Evolutionary conservation across 2,113 vertebrate species (phyloP).

Genomic region (Herpailurus yagouaroundi): DNA sequence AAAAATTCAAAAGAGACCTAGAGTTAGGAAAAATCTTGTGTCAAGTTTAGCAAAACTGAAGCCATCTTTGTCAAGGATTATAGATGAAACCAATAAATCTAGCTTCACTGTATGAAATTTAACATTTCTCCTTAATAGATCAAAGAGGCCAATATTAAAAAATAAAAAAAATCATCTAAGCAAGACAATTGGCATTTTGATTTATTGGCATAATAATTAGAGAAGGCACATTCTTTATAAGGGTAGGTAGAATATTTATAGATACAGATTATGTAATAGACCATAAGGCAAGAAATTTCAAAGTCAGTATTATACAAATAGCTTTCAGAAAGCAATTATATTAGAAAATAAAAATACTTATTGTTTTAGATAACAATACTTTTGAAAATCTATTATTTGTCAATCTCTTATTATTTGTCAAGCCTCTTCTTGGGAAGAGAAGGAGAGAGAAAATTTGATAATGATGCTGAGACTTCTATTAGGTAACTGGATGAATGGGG

Average conservation of each 20-base stretch:
- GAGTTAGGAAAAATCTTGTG: neutral
- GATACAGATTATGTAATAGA: neutral
- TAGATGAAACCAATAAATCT: neutral
- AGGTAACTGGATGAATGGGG: neutral
- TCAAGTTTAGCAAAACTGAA: neutral
- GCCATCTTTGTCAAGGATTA: neutral
- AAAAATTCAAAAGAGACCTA: neutral
- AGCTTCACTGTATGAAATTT: neutral
- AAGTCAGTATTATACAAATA: neutral
- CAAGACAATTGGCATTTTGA: neutral
- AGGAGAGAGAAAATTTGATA: neutral
- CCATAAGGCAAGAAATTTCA: neutral
- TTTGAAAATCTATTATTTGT: neutral
- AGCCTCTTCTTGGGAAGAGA: neutral
- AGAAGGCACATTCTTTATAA: neutral
- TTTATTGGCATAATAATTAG: neutral
- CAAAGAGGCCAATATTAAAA: neutral
- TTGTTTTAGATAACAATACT: neutral
- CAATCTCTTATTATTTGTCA: neutral
- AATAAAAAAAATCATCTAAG: neutral
- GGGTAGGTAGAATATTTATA: neutral
- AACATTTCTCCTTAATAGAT: neutral
- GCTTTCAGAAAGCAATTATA: neutral
- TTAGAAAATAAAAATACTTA: neutral
- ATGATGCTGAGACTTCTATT: neutral